A percentile compares a stretch with the other conserved stretches of the same genome.
Evolutionary conservation across 2,888 invertebrate species (phyloP).

Genomic region (Carterocephalus palaemon): DNA sequence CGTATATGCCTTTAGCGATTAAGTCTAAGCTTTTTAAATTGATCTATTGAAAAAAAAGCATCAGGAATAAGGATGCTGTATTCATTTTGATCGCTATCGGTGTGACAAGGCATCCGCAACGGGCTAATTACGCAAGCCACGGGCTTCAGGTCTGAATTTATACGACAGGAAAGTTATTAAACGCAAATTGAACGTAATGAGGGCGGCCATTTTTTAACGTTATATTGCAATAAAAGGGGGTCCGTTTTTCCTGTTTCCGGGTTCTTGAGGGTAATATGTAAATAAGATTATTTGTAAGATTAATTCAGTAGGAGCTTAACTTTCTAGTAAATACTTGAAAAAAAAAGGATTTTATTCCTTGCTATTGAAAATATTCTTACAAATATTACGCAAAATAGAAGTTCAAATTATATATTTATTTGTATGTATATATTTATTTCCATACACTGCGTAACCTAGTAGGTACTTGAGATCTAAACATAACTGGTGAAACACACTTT

Average conservation of each 20-base stretch:
- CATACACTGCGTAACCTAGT: too few species aligned
- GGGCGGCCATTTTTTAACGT: slow-evolving; percentile 34
- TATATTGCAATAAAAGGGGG: slow-evolving; percentile 22
- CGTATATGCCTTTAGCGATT: too few species aligned
- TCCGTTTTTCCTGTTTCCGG: slow-evolving; percentile 3
- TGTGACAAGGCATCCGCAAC: slow-evolving; percentile 27
- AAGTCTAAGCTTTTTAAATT: too few species aligned
- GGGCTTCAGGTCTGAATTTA: slow-evolving; percentile 40
- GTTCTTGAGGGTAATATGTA: slow-evolving; percentile 26
- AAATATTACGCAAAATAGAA: not conserved
- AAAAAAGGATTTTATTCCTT: too few species aligned
- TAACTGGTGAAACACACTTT: too few species aligned
- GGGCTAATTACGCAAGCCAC: slow-evolving; percentile 42
- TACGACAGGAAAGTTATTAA: slow-evolving; percentile 45
- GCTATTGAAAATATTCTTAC: too few species aligned
- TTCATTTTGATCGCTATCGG: slow-evolving; percentile 15
- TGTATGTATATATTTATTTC: not conserved
- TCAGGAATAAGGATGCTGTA: too few species aligned
- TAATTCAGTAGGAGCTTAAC: not conserved
- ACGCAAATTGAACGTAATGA: slow-evolving; percentile 42
- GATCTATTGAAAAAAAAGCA: too few species aligned
- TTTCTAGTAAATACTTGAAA: too few species aligned
- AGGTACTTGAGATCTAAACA: too few species aligned
- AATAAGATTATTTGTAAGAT: slow-evolving; percentile 2
- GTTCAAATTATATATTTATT: not conserved